Conservation (phyloP, 2,797 vertebrate species). For the Gymnothorax reevesii region DNA sequence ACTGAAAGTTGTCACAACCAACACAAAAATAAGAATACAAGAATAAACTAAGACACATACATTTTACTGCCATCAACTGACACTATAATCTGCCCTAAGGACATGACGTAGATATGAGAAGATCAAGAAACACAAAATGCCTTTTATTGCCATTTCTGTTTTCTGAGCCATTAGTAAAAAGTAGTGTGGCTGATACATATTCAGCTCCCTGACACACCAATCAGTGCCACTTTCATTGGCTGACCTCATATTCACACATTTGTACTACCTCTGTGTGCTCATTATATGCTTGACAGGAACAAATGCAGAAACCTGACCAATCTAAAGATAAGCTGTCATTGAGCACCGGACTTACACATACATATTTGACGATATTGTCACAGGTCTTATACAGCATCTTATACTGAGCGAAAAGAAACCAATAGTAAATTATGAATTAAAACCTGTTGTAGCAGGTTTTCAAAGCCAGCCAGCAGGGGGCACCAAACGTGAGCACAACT, state of each 20-base stretch:
- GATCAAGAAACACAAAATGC: neutral
- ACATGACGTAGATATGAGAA: neutral
- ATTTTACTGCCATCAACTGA: neutral
- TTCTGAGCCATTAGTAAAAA: neutral
- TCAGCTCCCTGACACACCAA: neutral
- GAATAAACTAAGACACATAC: neutral
- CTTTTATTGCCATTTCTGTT: neutral
- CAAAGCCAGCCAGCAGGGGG: slow-evolving; percentile 41
- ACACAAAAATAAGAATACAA: neutral
- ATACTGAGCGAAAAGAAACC: neutral
- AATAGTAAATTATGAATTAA: neutral
- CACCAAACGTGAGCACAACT: slow-evolving; percentile 21
- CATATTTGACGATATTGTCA: neutral
- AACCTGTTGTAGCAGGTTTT: neutral
- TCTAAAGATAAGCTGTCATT: neutral
- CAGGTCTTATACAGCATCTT: neutral
- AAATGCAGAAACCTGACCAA: neutral
- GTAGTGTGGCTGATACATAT: neutral
- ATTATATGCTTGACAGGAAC: neutral
- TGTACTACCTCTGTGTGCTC: neutral
- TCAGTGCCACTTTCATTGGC: neutral
- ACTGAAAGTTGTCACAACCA: neutral
- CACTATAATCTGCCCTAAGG: neutral
- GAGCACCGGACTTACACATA: neutral
- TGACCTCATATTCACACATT: neutral